Conservation (phyloP, 2,888 invertebrate species). For the Watsonalla cultraria region DNA sequence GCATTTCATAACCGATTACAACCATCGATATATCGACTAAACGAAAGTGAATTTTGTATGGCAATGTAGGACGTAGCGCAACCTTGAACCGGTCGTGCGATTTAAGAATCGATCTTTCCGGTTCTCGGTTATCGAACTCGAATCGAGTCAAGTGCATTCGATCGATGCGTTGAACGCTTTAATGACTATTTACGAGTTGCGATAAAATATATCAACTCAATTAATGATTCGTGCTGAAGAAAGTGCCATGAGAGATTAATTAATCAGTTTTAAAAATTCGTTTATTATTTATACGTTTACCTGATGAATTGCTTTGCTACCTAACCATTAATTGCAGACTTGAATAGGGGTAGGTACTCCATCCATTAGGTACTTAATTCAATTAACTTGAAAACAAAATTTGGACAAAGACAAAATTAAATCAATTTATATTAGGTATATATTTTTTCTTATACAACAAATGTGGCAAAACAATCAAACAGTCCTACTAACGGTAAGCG, state of each 20-base stretch:
- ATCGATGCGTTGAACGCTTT: not conserved
- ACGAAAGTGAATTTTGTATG: slow-evolving; percentile 3
- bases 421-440: too few species aligned
- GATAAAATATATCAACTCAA: not conserved
- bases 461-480: too few species aligned
- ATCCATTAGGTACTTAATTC: too few species aligned
- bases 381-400: too few species aligned
- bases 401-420: too few species aligned
- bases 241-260: not conserved
- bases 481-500: too few species aligned
- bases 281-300: too few species aligned
- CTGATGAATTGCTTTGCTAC: too few species aligned
- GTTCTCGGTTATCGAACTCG: slow-evolving; percentile 21
- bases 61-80: not conserved
- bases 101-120: slow-evolving; percentile 1
- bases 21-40: not conserved
- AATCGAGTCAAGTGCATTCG: slow-evolving; percentile 30
- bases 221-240: not conserved
- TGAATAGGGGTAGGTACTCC: too few species aligned
- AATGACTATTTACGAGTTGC: not conserved
- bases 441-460: too few species aligned
- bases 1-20: not conserved
- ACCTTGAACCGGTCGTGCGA: slow-evolving; percentile 2
- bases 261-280: too few species aligned
- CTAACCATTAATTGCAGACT: too few species aligned